phyloP scores from a whole-genome alignment of 2,888 invertebrate species.

The Eupithecia exiguata region DNA sequence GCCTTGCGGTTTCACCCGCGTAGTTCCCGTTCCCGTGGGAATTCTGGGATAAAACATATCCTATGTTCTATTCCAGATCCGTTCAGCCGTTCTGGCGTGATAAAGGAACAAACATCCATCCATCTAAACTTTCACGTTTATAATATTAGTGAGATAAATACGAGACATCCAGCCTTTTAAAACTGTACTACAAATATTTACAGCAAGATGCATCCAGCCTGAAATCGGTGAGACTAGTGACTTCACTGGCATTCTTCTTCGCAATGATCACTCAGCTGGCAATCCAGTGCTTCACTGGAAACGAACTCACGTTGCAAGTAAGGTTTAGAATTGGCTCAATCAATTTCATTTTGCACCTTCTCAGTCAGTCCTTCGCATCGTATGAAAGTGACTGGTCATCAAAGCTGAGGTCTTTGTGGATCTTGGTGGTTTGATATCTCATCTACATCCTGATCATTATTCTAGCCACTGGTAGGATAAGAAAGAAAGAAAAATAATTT shows the following conservation, averaged over 20 bases:
- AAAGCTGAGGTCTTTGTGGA: neutral
- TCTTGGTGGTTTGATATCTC: too few relatives aligned
- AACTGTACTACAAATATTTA: conserved; percentile 35
- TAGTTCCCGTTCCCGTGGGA: too few relatives aligned
- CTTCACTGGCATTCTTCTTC: conserved; percentile 74
- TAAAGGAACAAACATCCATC: too few relatives aligned
- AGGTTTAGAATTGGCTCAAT: conserved; percentile 35
- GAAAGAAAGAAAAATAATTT: neutral
- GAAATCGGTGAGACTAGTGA: conserved; percentile 69
- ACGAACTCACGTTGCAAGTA: conserved; percentile 73
- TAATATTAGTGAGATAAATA: too few relatives aligned
- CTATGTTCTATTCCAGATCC: too few relatives aligned
- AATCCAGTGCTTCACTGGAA: conserved; percentile 75
- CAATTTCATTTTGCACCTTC: neutral
- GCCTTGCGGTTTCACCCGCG: too few relatives aligned
- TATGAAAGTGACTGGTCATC: neutral
- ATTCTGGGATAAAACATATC: too few relatives aligned
- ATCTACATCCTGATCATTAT: neutral
- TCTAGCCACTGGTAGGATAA: neutral
- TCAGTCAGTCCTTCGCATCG: neutral
- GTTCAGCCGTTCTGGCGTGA: too few relatives aligned
- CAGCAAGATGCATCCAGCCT: conserved; percentile 77
- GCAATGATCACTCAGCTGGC: conserved; percentile 77
- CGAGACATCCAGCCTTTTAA: too few relatives aligned
- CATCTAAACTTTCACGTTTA: too few relatives aligned